Base-by-base conservation (phyloP, 92 coral and sea anemone genomes). In the Palythoa grandiflora region DNA sequence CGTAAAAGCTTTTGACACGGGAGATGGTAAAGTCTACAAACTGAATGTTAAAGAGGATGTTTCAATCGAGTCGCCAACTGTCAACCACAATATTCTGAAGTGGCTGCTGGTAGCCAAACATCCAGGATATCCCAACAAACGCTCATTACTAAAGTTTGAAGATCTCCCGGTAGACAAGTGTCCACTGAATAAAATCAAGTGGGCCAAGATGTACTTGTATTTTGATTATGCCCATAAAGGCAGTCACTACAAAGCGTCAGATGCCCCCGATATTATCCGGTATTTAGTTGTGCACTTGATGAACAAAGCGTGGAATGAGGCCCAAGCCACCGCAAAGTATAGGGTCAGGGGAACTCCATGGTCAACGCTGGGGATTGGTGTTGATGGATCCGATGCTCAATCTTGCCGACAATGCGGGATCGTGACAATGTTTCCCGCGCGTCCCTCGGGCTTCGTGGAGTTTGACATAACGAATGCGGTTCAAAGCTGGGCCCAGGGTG, bases 361-460 rank as follows among this genome's bases (percentile, higher is more conserved):
- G 95, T 55, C 93, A 11, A 21, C 80, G 0, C 66, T 21, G 35
- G 81, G 80, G 78, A 52, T 91, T 73, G 87, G 72, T 0, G 50
- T 84, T 20, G 87, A 89, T 17, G 94, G 88, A 28, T 83, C 71
- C 8, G 95, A 93, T 47, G 92, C 93, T 11, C 90, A 87, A 15
- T 3, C 73, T 0, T 81, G 86, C 48, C 61, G 75, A 6, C 86
- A 81, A 44, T 81, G 86, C 63, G 86, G 86, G 47, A 65, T 83
- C 5, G 91, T 91, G 28, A 94, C 93, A 11, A 90, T 93, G 51
- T 93, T 38, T 74, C 87, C 96, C 60, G 40, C 12, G 55, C 91
- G 94, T 10, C 96, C 95, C 47, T 13, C 12, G 8, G 96, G 96
- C 16, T 93, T 93, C 75, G 94, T 93, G 72, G 94, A 93, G 86